These are phyloP conservation scores for Aelia acuminata DNA, from an alignment of 2,888 invertebrate species.

Conservation along the genomic window DNA sequence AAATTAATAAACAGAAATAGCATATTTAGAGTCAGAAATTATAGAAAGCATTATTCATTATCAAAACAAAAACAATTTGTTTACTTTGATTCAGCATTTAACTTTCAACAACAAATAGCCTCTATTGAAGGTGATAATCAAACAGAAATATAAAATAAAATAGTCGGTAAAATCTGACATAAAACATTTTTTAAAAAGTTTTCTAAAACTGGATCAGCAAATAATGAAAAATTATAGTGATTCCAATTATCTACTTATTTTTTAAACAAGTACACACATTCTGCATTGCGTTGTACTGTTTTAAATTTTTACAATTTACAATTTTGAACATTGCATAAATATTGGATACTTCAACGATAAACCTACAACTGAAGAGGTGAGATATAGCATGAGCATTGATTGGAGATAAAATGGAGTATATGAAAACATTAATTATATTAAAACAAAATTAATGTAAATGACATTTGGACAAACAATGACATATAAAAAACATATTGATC, in stretches of 20 bases:
- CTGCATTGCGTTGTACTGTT: no score
- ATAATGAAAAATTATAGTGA: background rate
- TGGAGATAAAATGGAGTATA: background rate
- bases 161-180: background rate
- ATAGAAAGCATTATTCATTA: background rate
- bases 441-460: no score
- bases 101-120: background rate
- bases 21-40: background rate
- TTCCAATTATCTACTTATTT: no score
- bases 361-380: background rate
- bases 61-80: background rate
- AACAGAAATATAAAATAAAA: background rate
- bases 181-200: background rate
- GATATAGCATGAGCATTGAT: background rate
- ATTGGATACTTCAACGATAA: background rate
- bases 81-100: slow-evolving; percentile 21
- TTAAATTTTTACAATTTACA: background rate
- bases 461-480: no score
- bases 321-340: background rate
- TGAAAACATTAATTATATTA: background rate
- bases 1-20: background rate
- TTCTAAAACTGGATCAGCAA: background rate
- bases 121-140: slow-evolving; percentile 1
- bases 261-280: no score
- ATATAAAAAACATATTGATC: no score